phyloP scores from a whole-genome alignment of 2,797 vertebrate genomes.

The Phoeniculus purpureus region DNA sequence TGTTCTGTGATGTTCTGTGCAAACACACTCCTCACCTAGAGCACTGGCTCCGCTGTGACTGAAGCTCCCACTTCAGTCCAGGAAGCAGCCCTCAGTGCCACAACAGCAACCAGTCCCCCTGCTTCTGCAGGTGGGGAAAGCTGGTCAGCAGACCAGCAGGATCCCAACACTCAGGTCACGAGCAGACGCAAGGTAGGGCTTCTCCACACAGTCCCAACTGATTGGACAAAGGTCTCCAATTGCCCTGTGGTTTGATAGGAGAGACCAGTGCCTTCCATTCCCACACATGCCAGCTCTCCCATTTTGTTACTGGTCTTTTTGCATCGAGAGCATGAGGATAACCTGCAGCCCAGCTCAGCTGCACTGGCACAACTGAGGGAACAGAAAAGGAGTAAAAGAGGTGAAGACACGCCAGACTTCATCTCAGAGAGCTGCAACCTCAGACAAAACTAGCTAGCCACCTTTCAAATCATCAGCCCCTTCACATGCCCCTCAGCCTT shows the following conservation, averaged over 20 bases:
- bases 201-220: fast-evolving
- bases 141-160: not conserved
- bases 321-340: not conserved
- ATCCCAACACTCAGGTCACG: fast-evolving
- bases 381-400: not conserved
- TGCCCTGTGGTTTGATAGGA: not conserved
- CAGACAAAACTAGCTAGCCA: not conserved
- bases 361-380: not conserved
- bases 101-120: not conserved
- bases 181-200: not conserved
- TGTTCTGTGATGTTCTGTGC: too few species aligned
- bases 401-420: not conserved
- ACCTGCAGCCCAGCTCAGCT: not conserved
- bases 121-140: not conserved
- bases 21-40: not conserved
- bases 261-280: not conserved
- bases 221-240: not conserved
- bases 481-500: not conserved
- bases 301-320: fast-evolving
- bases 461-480: not conserved
- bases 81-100: not conserved
- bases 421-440: not conserved
- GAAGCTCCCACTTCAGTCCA: not conserved
- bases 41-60: not conserved
- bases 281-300: not conserved